These are phyloP conservation scores for Nebria salina DNA, from an alignment of 2,888 invertebrate genomes.

Conservation along the genomic window DNA sequence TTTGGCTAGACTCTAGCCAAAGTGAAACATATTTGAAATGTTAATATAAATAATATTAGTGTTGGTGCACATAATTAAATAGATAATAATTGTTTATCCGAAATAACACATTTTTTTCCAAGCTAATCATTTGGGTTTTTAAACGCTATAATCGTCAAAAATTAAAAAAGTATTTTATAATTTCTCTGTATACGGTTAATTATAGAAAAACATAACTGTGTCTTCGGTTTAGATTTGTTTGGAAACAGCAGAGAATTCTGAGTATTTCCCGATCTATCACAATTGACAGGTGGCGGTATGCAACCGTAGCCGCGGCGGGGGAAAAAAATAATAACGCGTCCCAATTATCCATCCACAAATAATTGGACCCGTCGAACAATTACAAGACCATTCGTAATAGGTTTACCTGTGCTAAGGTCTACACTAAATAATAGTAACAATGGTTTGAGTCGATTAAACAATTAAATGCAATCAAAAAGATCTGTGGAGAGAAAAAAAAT, in stretches of 20 bases:
- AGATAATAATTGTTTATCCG: neutral
- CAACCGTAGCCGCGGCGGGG: constrained; percentile 46
- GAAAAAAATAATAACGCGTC: constrained; percentile 55
- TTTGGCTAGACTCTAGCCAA: too few relatives aligned
- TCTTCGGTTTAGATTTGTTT: neutral
- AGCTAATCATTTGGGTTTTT: neutral
- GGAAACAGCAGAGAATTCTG: constrained; percentile 6
- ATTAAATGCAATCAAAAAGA: constrained; percentile 58
- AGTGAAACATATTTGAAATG: too few relatives aligned
- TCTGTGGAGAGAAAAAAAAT: neutral
- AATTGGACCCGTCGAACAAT: constrained; percentile 51
- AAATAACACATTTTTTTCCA: neutral
- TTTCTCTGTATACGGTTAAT: constrained; percentile 11
- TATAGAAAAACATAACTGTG: neutral
- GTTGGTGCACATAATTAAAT: neutral
- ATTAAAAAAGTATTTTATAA: constrained; percentile 14
- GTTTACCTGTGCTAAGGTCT: constrained; percentile 6
- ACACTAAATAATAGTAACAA: constrained; percentile 50
- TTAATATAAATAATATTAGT: neutral
- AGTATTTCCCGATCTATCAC: constrained; percentile 59
- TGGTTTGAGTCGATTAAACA: constrained; percentile 58
- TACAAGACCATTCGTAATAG: constrained; percentile 52
- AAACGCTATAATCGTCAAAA: neutral
- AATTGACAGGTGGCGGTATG: constrained; percentile 60
- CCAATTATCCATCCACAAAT: constrained; percentile 54